Conservation (phyloP, 2,797 vertebrate genomes). For the Falco concolor region DNA sequence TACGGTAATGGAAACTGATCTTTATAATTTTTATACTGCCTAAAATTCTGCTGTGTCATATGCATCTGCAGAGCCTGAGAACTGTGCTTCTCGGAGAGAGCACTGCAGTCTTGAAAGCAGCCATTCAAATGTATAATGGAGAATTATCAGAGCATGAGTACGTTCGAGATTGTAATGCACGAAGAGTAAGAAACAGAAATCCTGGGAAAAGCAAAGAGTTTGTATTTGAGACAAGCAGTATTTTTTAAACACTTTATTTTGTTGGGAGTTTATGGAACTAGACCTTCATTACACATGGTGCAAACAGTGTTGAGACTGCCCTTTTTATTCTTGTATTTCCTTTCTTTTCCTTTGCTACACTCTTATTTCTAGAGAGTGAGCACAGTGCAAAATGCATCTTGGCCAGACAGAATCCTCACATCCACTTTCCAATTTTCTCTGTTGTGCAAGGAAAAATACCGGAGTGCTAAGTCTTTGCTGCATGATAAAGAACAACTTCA, state of each 20-base stretch:
- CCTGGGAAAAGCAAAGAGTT: not conserved
- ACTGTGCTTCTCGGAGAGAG: not conserved
- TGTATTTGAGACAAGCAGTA: not conserved
- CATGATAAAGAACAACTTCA: not conserved
- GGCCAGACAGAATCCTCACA: constrained; percentile 25
- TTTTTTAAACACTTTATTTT: not conserved
- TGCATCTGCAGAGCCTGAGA: constrained; percentile 44
- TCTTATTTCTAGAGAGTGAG: not conserved
- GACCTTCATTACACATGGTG: not conserved
- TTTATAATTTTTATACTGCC: constrained; percentile 52
- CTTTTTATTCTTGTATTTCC: not conserved
- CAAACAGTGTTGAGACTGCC: not conserved
- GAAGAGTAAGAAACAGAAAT: not conserved
- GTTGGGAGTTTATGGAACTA: not conserved
- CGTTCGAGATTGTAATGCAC: not conserved
- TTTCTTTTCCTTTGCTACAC: constrained; percentile 34
- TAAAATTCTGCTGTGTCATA: constrained; percentile 60
- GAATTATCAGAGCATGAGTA: not conserved
- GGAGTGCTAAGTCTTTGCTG: not conserved
- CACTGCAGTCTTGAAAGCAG: constrained; percentile 55
- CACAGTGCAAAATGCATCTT: not conserved
- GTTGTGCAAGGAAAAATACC: not conserved
- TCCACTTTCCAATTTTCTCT: not conserved
- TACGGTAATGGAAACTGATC: constrained; percentile 63
- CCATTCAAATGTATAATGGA: constrained; percentile 8